Conservation (phyloP, 2,888 invertebrate species). For the Urechis unicinctus region DNA sequence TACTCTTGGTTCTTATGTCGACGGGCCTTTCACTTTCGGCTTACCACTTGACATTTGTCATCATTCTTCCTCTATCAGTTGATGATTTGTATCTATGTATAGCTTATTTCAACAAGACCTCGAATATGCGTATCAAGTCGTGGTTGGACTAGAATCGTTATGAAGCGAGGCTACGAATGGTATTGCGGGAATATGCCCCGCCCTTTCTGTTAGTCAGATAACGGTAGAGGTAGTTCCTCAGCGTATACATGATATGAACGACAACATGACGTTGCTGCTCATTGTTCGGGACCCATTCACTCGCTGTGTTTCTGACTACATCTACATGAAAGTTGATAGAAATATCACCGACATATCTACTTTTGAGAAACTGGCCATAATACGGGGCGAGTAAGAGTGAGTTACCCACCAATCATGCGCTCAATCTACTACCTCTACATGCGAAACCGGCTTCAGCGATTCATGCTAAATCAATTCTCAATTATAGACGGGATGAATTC, state of each 20-base stretch:
- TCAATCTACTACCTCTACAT: slow-evolving; percentile 62
- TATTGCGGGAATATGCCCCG: slow-evolving; percentile 87
- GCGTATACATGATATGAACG: slow-evolving; percentile 88
- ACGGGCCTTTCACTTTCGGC: too few species aligned
- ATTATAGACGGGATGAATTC: slow-evolving; percentile 66
- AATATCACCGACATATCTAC: slow-evolving; percentile 16
- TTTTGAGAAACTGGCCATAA: slow-evolving; percentile 49
- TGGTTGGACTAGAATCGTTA: too few species aligned
- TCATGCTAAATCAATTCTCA: slow-evolving; percentile 83
- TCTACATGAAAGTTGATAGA: slow-evolving; percentile 68
- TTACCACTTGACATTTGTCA: too few species aligned
- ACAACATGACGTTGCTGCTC: slow-evolving; percentile 76
- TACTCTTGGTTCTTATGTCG: too few species aligned
- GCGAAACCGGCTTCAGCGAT: slow-evolving; percentile 84
- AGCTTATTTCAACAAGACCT: too few species aligned
- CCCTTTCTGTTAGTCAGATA: slow-evolving; percentile 81
- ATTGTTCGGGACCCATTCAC: slow-evolving; percentile 95
- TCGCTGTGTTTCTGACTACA: slow-evolving; percentile 92
- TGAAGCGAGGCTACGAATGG: too few species aligned
- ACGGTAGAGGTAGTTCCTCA: slow-evolving; percentile 94
- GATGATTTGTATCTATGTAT: too few species aligned
- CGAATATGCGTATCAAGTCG: too few species aligned
- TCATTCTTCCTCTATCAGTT: too few species aligned
- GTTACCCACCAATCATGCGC: slow-evolving; percentile 33
- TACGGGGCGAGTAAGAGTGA: slow-evolving; percentile 17